Evolutionary conservation across 53 echinoderm and acorn worm species (phyloP).

Genomic region (Temnopleurus reevesii): DNA sequence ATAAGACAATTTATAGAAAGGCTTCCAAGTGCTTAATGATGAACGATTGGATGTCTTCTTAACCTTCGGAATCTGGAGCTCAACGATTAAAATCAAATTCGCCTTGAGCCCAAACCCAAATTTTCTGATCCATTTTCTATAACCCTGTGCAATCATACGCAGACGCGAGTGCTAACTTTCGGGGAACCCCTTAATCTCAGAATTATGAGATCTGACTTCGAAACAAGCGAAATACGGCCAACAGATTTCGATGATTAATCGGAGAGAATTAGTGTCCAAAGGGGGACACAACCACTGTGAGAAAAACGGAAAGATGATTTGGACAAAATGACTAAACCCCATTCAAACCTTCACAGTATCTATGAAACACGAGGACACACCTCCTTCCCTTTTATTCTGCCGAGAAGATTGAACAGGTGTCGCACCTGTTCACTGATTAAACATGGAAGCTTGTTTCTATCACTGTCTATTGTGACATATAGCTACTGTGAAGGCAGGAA

Average conservation of each 20-base stretch:
- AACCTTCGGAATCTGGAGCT: background rate
- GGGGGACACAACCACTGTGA: background rate
- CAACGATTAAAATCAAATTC: background rate
- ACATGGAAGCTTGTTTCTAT: no score
- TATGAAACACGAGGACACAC: no score
- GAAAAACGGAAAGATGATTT: no score
- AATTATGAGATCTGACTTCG: slow-evolving; percentile 2
- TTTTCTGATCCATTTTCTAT: background rate
- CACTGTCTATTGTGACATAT: no score
- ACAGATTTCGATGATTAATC: slow-evolving; percentile 1
- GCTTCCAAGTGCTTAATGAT: background rate
- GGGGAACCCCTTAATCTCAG: slow-evolving; percentile 7
- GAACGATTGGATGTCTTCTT: background rate
- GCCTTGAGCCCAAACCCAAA: background rate
- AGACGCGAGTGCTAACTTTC: slow-evolving; percentile 20
- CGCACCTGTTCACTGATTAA: no score
- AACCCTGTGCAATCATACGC: background rate
- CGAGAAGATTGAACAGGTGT: no score
- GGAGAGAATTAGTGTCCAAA: slow-evolving; percentile 5
- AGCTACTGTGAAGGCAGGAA: no score
- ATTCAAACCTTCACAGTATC: no score
- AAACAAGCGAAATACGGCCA: slow-evolving; percentile 22
- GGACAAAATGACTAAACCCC: no score
- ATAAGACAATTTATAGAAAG: background rate
- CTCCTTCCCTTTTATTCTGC: no score